Conservation (phyloP, 2,113 vertebrate genomes). For the Melospiza georgiana region DNA sequence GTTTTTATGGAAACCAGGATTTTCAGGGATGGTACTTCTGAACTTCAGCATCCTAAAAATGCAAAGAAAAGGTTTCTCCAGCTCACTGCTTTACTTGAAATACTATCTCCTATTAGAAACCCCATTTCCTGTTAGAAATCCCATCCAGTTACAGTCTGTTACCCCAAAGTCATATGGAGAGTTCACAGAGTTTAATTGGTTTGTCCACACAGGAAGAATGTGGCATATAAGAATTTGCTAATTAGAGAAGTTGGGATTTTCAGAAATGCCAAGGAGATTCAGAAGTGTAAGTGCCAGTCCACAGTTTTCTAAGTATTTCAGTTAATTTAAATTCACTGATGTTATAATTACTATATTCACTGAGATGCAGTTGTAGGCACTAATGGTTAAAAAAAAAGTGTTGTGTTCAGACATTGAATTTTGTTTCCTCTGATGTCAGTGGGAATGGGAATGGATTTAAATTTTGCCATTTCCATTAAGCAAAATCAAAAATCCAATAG, state of each 20-base stretch:
- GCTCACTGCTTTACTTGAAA: conserved; percentile 32
- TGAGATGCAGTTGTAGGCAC: neutral
- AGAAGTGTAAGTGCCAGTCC: neutral
- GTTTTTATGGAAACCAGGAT: conserved; percentile 57
- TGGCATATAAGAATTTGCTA: neutral
- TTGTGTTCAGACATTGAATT: neutral
- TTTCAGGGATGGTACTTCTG: conserved; percentile 57
- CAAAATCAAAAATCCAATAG: conserved; percentile 52
- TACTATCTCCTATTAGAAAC: neutral
- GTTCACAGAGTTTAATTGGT: neutral
- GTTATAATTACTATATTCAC: neutral
- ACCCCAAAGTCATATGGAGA: rapidly evolving
- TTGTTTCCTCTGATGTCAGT: neutral
- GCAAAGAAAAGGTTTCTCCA: conserved; percentile 64
- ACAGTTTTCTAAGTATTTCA: neutral
- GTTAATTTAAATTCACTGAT: conserved; percentile 3
- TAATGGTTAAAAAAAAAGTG: neutral
- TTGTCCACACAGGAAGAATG: neutral
- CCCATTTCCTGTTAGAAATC: neutral
- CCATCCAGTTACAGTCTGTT: neutral
- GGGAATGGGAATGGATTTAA: conserved; percentile 14
- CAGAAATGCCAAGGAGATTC: neutral
- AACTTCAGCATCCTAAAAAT: conserved; percentile 60
- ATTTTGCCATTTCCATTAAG: conserved; percentile 50
- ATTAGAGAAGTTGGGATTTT: neutral